Conservation (phyloP, 2,113 vertebrate species). For the Apaloderma vittatum region DNA sequence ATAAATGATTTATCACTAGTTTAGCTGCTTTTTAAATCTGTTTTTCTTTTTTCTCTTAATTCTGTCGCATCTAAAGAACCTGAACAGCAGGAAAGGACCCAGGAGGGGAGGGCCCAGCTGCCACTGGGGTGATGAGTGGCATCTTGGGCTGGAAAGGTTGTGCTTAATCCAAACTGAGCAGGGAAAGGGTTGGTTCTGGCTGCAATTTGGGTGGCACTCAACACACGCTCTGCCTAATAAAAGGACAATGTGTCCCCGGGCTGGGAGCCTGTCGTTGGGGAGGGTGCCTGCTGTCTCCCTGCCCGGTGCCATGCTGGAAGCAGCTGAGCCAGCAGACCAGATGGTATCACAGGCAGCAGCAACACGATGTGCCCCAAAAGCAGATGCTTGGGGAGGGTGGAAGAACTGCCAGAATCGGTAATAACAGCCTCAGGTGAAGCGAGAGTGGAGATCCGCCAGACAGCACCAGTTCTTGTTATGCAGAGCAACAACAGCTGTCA, state of each 20-base stretch:
- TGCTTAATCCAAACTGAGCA: not conserved
- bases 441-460: not conserved
- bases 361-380: accelerated
- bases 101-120: not conserved
- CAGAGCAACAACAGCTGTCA: not conserved
- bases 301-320: not conserved
- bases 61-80: not conserved
- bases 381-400: not conserved
- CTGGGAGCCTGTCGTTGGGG: accelerated
- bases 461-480: not conserved
- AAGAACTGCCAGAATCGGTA: not conserved
- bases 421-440: not conserved
- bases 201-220: not conserved
- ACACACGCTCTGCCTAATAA: not conserved
- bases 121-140: accelerated
- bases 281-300: not conserved
- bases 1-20: not conserved
- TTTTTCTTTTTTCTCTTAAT: no score
- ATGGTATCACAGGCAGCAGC: not conserved
- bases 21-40: not conserved
- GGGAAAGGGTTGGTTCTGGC: not conserved
- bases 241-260: not conserved
- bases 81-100: not conserved
- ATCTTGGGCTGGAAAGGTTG: not conserved
- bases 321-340: not conserved